These are phyloP conservation scores for Aleiodes testaceus DNA, from an alignment of 2,888 invertebrate genomes.

Conservation along the genomic window DNA sequence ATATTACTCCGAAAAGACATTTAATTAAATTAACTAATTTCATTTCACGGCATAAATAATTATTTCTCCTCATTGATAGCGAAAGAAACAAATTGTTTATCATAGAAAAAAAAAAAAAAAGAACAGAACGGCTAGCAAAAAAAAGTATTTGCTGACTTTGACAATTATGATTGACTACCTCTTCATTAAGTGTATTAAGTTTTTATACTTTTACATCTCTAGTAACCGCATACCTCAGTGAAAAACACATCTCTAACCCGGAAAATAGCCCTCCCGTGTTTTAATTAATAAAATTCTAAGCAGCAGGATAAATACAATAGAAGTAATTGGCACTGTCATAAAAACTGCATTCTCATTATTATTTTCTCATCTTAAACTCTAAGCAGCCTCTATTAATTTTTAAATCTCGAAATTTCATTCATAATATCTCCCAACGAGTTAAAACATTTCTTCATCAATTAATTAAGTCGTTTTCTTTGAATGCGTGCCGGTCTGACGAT, in stretches of 20 bases:
- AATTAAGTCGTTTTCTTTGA: not conserved
- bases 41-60: not conserved
- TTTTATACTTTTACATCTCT: constrained; percentile 72
- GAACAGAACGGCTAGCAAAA: not conserved
- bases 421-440: constrained; percentile 13
- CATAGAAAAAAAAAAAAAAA: constrained; percentile 8
- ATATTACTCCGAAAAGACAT: constrained; percentile 43
- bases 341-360: not conserved
- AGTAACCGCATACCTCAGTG: constrained; percentile 72
- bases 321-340: not conserved
- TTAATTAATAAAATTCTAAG: constrained; percentile 27
- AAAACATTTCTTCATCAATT: not conserved
- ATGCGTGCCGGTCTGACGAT: constrained; percentile 62
- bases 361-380: too few relatives aligned
- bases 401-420: too few relatives aligned
- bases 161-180: constrained; percentile 66
- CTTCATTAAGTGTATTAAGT: constrained; percentile 70
- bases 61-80: constrained; percentile 14
- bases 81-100: constrained; percentile 6
- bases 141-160: constrained; percentile 57
- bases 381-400: too few relatives aligned
- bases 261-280: not conserved
- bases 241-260: constrained; percentile 56
- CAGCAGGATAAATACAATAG: constrained; percentile 35
- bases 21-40: not conserved